phyloP scores from a whole-genome alignment of 2,888 invertebrate species.

The Leucophora obtusa region DNA sequence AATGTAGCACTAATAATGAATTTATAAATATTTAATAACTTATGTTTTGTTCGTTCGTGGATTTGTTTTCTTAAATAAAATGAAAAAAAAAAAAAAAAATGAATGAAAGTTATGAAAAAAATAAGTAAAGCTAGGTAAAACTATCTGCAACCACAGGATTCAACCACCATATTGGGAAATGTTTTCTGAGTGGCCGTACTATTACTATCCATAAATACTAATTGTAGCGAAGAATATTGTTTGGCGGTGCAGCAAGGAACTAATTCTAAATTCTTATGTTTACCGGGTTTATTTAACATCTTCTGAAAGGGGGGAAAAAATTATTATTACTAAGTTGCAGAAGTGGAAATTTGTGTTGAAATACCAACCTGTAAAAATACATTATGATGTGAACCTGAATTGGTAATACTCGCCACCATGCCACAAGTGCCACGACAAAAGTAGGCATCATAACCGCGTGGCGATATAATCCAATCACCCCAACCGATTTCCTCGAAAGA shows the following conservation, averaged over 20 bases:
- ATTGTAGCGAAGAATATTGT: slow-evolving; percentile 87
- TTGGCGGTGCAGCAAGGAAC: slow-evolving; percentile 93
- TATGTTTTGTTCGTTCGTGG: slow-evolving; percentile 3
- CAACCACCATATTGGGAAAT: slow-evolving; percentile 94
- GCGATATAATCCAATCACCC: slow-evolving; percentile 92
- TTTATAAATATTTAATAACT: slow-evolving; percentile 1
- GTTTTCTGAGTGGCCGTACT: slow-evolving; percentile 88
- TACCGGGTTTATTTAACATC: slow-evolving; percentile 73
- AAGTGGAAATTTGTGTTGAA: not conserved
- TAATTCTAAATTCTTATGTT: slow-evolving; percentile 81
- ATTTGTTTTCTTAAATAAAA: not conserved
- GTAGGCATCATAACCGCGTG: slow-evolving; percentile 90
- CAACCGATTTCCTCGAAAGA: slow-evolving; percentile 92
- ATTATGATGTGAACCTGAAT: slow-evolving; percentile 84
- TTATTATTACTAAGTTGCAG: not conserved
- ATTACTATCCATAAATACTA: slow-evolving; percentile 89
- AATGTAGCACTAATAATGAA: slow-evolving; percentile 14
- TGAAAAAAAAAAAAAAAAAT: not conserved
- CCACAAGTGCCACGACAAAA: slow-evolving; percentile 91
- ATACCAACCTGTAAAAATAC: slow-evolving; percentile 85
- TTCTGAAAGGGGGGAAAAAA: slow-evolving; percentile 50
- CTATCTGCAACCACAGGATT: slow-evolving; percentile 93
- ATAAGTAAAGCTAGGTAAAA: slow-evolving; percentile 31
- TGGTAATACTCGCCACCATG: slow-evolving; percentile 85
- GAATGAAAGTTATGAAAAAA: not conserved